Evolutionary conservation across 2,113 vertebrate genomes (phyloP), one percentile per base, ranked within the genome.

Genomic region (Anser cygnoides): DNA sequence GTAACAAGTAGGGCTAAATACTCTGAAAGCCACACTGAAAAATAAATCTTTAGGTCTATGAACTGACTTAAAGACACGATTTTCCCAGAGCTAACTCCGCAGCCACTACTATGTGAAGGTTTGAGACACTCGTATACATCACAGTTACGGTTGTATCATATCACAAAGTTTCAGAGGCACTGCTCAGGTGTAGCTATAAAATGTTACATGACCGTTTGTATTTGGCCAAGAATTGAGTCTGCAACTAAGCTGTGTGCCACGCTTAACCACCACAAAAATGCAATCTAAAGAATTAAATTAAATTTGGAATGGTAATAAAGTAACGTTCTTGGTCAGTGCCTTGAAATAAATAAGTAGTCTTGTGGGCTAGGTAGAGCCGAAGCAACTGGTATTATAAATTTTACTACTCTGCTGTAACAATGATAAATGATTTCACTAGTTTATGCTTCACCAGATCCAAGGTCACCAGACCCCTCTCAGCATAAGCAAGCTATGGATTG

Each of bases 371-470:
- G 55, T 8, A 94, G 61, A 92, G 87, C 50, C 67, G 77, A 43
- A 75, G 89, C 71, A 95, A 49, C 29, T 55, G 55, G 43, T 70
- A 71, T 75, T 54, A 92, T 88, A 84, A 91, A 93, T 89, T 66
- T 91, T 86, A 90, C 68, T 88, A 73, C 33, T 84, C 59, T 3
- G 25, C 72, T 71, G 44, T 57, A 87, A 73, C 55, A 81, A 44
- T 84, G 79, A 94, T 50, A 89, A 94, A 92, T 63, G 44, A 72
- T 82, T 92, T 87, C 81, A 75, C 70, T 59, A 62, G 82, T 89
- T 83, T 58, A 74, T 74, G 46, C 28, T 83, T 88, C 72, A 86
- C 68, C 37, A 19, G 46, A 21, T 88, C 13, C 78, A 93, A 95
- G 91, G 90, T 92, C 76, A 88, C 23, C 1, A 1, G 63, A 77